Evolutionary conservation across 2,888 invertebrate species (phyloP).

Genomic region (Microchrysa polita): DNA sequence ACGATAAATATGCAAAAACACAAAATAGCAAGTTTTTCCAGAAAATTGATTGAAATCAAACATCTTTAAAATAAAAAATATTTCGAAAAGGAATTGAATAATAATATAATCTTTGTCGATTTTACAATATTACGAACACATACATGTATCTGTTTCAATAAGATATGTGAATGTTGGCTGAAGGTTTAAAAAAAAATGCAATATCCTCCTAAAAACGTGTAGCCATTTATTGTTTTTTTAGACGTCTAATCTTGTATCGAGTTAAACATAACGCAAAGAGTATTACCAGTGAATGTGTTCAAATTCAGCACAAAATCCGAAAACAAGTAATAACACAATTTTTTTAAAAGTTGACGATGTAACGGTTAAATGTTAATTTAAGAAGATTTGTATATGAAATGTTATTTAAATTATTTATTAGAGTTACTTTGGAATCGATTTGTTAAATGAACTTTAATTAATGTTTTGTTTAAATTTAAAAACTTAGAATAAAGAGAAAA

Average conservation of each 20-base stretch:
- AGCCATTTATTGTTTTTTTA: not conserved
- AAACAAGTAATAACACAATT: not conserved
- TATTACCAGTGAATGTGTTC: constrained; percentile 38
- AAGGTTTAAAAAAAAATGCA: not conserved
- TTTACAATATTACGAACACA: not conserved
- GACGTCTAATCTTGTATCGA: constrained; percentile 6
- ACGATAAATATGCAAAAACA: not conserved
- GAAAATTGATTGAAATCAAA: constrained; percentile 9
- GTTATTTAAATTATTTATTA: constrained; percentile 12
- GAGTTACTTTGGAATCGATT: constrained; percentile 14
- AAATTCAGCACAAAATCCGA: constrained; percentile 19
- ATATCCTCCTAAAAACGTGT: not conserved
- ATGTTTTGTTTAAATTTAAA: constrained; percentile 27
- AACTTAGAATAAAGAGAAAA: constrained; percentile 12
- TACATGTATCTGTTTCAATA: too few species aligned
- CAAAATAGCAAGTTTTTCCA: not conserved
- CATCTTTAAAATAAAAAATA: not conserved
- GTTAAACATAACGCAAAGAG: not conserved
- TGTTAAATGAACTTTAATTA: not conserved
- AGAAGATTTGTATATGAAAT: constrained; percentile 27
- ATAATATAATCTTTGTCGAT: constrained; percentile 12
- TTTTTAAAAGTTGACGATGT: not conserved
- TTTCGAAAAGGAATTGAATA: constrained; percentile 37
- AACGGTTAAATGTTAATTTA: constrained; percentile 18
- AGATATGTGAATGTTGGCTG: not conserved